These are phyloP conservation scores for Procambarus clarkii DNA, from an alignment of 1,140 invertebrate genomes.

Conservation along the genomic window DNA sequence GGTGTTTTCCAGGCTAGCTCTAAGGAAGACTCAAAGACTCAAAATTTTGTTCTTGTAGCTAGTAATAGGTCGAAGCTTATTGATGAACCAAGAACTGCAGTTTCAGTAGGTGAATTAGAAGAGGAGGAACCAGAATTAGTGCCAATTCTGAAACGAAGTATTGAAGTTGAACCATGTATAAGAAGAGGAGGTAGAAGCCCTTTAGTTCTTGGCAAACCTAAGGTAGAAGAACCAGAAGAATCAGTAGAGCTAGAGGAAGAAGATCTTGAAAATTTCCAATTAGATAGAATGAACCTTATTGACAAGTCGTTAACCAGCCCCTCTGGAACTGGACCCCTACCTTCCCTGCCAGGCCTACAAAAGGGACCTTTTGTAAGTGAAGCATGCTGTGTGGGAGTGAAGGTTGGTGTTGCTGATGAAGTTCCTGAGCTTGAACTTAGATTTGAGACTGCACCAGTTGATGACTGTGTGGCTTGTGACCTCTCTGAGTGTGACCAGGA, in stretches of 20 bases:
- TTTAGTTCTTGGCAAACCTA: slow-evolving; percentile 34
- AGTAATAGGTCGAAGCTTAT: slow-evolving; percentile 55
- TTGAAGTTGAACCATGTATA: slow-evolving; percentile 38
- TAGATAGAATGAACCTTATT: slow-evolving; percentile 35
- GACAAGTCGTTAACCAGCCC: slow-evolving; percentile 23
- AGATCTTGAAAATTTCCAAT: not conserved
- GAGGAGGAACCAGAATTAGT: slow-evolving; percentile 21
- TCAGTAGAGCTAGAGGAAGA: slow-evolving; percentile 17
- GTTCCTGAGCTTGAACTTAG: slow-evolving; percentile 57
- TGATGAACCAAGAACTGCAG: slow-evolving; percentile 46
- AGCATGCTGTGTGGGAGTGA: slow-evolving; percentile 60
- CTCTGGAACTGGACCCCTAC: slow-evolving; percentile 29
- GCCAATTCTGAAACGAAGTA: not conserved
- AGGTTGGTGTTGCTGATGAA: slow-evolving; percentile 50
- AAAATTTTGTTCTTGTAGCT: slow-evolving; percentile 60
- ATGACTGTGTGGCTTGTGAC: slow-evolving; percentile 59
- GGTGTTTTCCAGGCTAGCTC: not conserved
- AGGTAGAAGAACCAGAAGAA: slow-evolving; percentile 14
- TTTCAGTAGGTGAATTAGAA: slow-evolving; percentile 5
- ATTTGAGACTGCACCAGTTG: slow-evolving; percentile 55
- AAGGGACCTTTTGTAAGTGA: slow-evolving; percentile 63
- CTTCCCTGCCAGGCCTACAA: slow-evolving; percentile 41
- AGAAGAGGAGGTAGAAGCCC: slow-evolving; percentile 49
- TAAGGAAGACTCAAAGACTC: slow-evolving; percentile 17
- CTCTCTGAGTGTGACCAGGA: slow-evolving; percentile 65